A percentile compares a stretch with the other conserved stretches of the same genome.
phyloP scores from a whole-genome alignment of 1,140 invertebrate genomes.

The Geopemphigus sp. region DNA sequence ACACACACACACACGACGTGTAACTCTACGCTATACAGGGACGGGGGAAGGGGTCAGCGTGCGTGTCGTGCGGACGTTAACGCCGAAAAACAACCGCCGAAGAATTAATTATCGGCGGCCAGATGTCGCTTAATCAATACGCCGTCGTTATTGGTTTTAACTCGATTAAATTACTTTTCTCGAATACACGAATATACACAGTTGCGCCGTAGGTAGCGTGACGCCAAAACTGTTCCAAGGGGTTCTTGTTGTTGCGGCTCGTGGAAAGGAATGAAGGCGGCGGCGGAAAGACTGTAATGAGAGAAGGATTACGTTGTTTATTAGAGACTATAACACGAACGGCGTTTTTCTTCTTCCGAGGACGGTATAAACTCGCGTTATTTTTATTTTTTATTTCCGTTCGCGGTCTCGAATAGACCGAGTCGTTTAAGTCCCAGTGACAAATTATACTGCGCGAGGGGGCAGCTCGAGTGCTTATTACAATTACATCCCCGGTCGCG shows the following conservation, averaged over 20 bases:
- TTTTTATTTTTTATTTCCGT: conserved; percentile 2
- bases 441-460: conserved; percentile 37
- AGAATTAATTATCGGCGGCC: conserved; percentile 42
- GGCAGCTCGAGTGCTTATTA: conserved; percentile 44
- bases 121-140: conserved; percentile 45
- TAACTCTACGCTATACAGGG: too few species aligned
- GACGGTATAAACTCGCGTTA: conserved; percentile 12
- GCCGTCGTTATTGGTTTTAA: conserved; percentile 29
- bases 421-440: conserved; percentile 43
- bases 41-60: too few species aligned
- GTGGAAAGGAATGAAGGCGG: background rate
- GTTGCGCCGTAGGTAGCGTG: background rate
- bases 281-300: background rate
- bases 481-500: conserved; percentile 41
- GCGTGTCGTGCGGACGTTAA: too few species aligned
- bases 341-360: background rate
- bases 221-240: background rate
- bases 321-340: conserved; percentile 4
- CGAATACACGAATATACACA: background rate
- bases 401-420: conserved; percentile 14
- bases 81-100: conserved; percentile 18
- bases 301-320: conserved; percentile 21
- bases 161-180: conserved; percentile 32
- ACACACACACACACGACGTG: background rate
- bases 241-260: background rate